A percentile compares a stretch with the other conserved stretches of the same genome.
These are phyloP conservation scores for Chondrilla cf. caribensis DNA, from an alignment of 37 sponge, comb jelly and placozoan species.

Conservation along the genomic window DNA sequence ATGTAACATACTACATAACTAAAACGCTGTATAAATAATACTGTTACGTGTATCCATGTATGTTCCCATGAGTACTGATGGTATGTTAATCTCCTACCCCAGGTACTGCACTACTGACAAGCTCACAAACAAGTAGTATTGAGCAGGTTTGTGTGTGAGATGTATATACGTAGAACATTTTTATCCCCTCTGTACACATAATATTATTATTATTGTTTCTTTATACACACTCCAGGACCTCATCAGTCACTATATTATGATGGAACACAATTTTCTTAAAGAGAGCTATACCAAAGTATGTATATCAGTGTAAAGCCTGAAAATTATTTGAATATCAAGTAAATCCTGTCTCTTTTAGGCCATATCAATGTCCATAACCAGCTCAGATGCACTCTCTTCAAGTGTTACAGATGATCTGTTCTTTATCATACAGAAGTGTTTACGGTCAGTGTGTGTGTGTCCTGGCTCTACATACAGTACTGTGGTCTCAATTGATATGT, in stretches of 20 bases:
- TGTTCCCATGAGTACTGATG: no score
- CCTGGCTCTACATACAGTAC: no score
- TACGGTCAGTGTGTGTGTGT: constrained; percentile 60
- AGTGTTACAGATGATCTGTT: constrained; percentile 86
- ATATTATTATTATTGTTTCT: background rate
- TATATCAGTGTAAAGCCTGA: background rate
- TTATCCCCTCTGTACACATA: background rate
- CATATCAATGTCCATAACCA: constrained; percentile 40
- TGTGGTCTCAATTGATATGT: no score
- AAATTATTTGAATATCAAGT: background rate
- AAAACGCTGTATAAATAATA: no score
- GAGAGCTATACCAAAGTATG: constrained; percentile 76
- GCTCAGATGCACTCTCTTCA: constrained; percentile 52
- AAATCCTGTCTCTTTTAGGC: constrained; percentile 34
- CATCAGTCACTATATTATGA: constrained; percentile 62
- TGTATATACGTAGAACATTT: background rate
- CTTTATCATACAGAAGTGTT: constrained; percentile 80
- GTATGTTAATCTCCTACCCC: no score
- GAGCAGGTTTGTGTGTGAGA: constrained; percentile 37
- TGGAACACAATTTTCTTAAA: constrained; percentile 83
- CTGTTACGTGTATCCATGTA: no score
- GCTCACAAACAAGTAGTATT: constrained; percentile 10
- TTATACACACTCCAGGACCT: constrained; percentile 71
- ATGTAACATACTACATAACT: no score
- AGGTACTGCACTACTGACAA: background rate